Conservation (phyloP, 1,140 invertebrate species). For the Cyrtorhinus lividipennis region DNA sequence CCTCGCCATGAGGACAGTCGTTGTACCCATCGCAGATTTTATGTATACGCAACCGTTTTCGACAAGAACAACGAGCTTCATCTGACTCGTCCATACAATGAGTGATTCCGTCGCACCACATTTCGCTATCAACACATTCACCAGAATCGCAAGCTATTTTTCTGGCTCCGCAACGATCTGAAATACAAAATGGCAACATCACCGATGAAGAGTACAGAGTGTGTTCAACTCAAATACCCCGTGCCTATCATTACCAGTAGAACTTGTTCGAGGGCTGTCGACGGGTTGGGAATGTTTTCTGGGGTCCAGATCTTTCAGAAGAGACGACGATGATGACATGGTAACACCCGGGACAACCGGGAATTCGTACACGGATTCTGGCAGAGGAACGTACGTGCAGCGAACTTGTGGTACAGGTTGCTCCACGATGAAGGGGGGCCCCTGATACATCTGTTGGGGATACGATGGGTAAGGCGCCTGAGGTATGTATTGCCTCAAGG, state of each 20-base stretch:
- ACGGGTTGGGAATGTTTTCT: too few relatives aligned
- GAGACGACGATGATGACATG: background rate
- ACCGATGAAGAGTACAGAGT: background rate
- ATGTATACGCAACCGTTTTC: constrained; percentile 41
- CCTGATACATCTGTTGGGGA: too few relatives aligned
- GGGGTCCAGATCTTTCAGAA: background rate
- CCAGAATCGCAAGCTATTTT: background rate
- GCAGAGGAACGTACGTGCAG: background rate
- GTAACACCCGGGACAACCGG: background rate
- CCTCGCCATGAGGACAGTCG: constrained; percentile 53
- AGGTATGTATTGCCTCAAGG: too few relatives aligned
- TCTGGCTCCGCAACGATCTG: background rate
- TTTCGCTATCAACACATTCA: background rate
- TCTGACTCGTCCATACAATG: constrained; percentile 71
- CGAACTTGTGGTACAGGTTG: too few relatives aligned
- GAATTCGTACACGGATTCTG: background rate
- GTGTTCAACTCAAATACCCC: background rate
- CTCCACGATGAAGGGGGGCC: too few relatives aligned
- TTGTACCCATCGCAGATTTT: constrained; percentile 66
- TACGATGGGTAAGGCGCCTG: too few relatives aligned
- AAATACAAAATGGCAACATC: background rate
- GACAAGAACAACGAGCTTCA: constrained; percentile 58
- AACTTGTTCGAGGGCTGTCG: background rate
- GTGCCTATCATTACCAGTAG: background rate
- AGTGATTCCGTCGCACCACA: constrained; percentile 55